Percentiles rank a stretch among this genome's conserved stretches.
Evolutionary conservation across 2,797 vertebrate genomes (phyloP).

Genomic region (Tauraco hartlaubi): DNA sequence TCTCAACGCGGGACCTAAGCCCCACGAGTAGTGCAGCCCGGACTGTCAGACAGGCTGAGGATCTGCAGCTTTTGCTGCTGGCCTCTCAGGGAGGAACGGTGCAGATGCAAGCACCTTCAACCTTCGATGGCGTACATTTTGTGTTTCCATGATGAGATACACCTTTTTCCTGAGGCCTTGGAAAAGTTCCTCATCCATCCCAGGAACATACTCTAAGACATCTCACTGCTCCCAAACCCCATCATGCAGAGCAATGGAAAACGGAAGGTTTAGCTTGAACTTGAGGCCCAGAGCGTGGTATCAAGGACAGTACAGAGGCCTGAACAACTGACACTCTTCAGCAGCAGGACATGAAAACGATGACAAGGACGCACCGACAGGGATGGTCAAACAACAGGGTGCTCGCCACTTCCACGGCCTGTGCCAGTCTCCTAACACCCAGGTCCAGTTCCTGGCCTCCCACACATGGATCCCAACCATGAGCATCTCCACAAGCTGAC

Average conservation of each 20-base stretch:
- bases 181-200: not conserved
- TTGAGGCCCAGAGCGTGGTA: rapidly evolving
- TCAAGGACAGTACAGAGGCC: rapidly evolving
- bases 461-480: rapidly evolving
- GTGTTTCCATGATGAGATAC: rapidly evolving
- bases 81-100: rapidly evolving
- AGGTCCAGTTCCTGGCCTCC: not conserved
- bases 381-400: too few relatives aligned
- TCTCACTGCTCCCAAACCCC: not conserved
- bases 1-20: not conserved
- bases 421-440: rapidly evolving
- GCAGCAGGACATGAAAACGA: not conserved
- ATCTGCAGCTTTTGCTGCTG: not conserved
- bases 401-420: not conserved
- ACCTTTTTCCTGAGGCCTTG: not conserved
- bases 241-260: not conserved
- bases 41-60: not conserved
- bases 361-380: not conserved
- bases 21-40: not conserved
- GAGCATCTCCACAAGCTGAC: not conserved
- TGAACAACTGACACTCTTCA: not conserved
- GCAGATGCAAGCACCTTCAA: not conserved
- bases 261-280: not conserved
- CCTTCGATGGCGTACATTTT: rapidly evolving
- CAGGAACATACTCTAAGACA: rapidly evolving